A percentile compares a stretch with the other conserved stretches of the same genome.
Conservation (phyloP, 2,113 vertebrate species). For the Oenanthe melanoleuca region DNA sequence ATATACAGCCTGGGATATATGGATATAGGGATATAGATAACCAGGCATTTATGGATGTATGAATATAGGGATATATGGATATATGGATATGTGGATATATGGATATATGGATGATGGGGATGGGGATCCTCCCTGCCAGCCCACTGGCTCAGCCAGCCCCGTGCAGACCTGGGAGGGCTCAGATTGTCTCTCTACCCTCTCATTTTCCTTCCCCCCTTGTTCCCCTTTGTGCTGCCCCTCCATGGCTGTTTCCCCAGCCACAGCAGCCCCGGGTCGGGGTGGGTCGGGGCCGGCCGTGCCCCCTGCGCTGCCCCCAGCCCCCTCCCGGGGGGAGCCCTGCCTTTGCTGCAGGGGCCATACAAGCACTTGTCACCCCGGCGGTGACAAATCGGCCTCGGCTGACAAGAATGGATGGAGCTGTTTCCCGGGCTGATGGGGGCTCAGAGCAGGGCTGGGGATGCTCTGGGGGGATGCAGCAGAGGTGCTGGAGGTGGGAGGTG, state of each 20-base stretch:
- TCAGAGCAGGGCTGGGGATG: neutral
- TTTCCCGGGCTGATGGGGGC: neutral
- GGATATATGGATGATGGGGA: too few species aligned
- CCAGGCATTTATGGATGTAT: too few species aligned
- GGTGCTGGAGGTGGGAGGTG: neutral
- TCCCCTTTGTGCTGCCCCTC: neutral
- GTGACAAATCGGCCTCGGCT: slow-evolving; percentile 34
- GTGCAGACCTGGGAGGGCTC: accelerated
- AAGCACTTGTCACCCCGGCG: slow-evolving; percentile 30
- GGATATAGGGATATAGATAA: too few species aligned
- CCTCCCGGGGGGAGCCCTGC: neutral
- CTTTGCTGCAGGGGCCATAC: slow-evolving; percentile 36
- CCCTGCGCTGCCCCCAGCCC: neutral
- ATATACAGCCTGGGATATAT: too few species aligned
- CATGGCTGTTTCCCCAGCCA: neutral
- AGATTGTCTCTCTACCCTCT: neutral
- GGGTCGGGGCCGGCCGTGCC: neutral
- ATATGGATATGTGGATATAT: too few species aligned
- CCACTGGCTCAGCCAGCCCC: neutral
- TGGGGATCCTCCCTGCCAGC: neutral
- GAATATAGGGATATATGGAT: too few species aligned
- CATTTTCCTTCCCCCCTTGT: accelerated
- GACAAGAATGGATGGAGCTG: slow-evolving; percentile 40
- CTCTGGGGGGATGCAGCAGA: neutral
- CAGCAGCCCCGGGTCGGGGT: slow-evolving; percentile 20